A percentile compares a stretch with the other conserved stretches of the same genome.
Conservation (phyloP, 2,888 invertebrate species). For the Drosophila subsilvestris region DNA sequence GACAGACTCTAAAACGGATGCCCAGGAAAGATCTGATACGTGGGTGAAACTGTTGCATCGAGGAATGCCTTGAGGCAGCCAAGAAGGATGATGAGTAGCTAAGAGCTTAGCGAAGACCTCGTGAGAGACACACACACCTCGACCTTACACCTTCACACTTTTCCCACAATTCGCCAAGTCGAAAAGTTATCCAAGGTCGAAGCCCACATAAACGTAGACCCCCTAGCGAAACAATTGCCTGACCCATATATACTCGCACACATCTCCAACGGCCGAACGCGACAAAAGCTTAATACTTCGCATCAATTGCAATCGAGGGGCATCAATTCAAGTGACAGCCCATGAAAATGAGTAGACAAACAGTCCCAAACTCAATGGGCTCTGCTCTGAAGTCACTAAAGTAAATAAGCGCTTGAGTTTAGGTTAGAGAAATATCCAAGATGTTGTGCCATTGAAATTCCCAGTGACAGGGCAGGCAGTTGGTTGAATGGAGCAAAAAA, state of each 20-base stretch:
- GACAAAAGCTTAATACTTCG: conserved; percentile 45
- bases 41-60: conserved; percentile 26
- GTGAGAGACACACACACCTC: conserved; percentile 1
- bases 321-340: conserved; percentile 69
- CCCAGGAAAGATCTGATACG: conserved; percentile 53
- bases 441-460: conserved; percentile 26
- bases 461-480: conserved; percentile 25
- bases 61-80: conserved; percentile 1
- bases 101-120: background rate
- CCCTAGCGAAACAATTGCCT: conserved; percentile 30
- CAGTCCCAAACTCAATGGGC: conserved; percentile 57
- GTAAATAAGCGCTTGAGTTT: conserved; percentile 25
- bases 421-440: conserved; percentile 21
- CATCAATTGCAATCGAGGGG: conserved; percentile 68
- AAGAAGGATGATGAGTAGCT: background rate
- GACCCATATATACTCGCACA: conserved; percentile 57
- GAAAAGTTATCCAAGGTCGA: conserved; percentile 53
- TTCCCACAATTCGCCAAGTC: conserved; percentile 33
- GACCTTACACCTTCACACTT: conserved; percentile 36
- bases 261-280: conserved; percentile 26
- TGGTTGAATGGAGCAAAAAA: conserved; percentile 42
- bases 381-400: conserved; percentile 54
- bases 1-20: conserved; percentile 50
- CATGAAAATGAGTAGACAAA: conserved; percentile 70
- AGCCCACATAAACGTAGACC: conserved; percentile 17